These are phyloP conservation scores for Heteropelma amictum DNA, from an alignment of 2,888 invertebrate genomes.

Conservation along the genomic window DNA sequence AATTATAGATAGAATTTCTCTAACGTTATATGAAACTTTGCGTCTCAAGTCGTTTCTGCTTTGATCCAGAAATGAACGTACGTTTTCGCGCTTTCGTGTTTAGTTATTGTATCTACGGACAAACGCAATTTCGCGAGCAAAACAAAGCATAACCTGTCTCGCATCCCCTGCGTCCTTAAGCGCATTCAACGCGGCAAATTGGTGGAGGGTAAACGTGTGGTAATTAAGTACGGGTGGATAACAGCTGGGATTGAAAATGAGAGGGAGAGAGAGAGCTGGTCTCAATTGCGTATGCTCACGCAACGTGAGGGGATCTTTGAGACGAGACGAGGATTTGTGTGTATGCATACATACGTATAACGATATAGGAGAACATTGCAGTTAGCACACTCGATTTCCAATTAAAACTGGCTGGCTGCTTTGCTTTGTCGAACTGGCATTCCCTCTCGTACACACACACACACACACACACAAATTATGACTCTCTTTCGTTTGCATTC, in stretches of 20 bases:
- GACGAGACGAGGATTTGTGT: conserved; percentile 38
- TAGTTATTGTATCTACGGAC: not conserved
- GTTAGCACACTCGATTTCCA: conserved; percentile 51
- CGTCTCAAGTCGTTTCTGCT: no score
- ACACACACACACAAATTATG: no score
- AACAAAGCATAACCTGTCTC: conserved; percentile 5
- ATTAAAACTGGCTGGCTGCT: conserved; percentile 54
- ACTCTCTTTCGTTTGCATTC: not conserved
- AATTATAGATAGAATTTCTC: no score
- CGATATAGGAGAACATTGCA: conserved; percentile 26
- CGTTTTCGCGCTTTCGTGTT: not conserved
- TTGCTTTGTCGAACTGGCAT: conserved; percentile 49
- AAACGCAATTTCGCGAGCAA: not conserved
- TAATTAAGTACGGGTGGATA: conserved; percentile 46
- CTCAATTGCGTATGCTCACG: conserved; percentile 50
- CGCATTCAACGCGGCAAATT: conserved; percentile 31
- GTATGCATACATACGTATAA: not conserved
- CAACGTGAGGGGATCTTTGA: conserved; percentile 38
- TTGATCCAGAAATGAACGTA: not conserved
- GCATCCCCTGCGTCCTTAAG: conserved; percentile 22
- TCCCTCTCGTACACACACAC: no score
- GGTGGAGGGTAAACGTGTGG: conserved; percentile 45
- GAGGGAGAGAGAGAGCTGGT: conserved; percentile 8
- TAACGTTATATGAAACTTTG: no score
- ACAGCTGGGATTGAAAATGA: not conserved